These are phyloP conservation scores for Cyclargus thomasi DNA, from an alignment of 1,140 invertebrate species.

Conservation along the genomic window DNA sequence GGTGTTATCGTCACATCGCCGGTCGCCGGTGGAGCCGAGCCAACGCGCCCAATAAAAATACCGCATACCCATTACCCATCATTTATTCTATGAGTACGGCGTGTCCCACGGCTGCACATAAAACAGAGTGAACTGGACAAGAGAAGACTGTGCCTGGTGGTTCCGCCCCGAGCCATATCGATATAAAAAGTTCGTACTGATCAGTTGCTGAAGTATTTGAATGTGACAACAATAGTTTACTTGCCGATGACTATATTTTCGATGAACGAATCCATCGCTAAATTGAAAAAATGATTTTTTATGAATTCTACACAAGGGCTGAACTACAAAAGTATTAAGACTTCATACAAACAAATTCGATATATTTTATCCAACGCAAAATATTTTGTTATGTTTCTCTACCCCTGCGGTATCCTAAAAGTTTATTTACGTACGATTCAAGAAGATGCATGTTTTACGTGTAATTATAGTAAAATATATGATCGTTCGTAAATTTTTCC, in stretches of 20 bases:
- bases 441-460: slow-evolving; percentile 35
- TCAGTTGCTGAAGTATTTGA: no score
- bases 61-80: slow-evolving; percentile 63
- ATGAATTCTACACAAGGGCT: no score
- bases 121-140: slow-evolving; percentile 50
- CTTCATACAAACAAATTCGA: no score
- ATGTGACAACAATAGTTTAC: no score
- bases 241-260: no score
- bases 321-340: no score
- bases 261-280: no score
- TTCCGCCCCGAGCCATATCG: background rate
- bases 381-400: no score
- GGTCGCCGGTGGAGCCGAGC: slow-evolving; percentile 55
- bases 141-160: background rate
- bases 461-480: slow-evolving; percentile 10
- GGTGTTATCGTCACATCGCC: slow-evolving; percentile 37
- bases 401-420: background rate
- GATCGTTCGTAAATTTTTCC: slow-evolving; percentile 9
- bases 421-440: slow-evolving; percentile 37
- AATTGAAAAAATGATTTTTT: no score
- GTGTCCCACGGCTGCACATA: slow-evolving; percentile 63
- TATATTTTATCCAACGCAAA: no score
- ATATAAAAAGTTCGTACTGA: no score
- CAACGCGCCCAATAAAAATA: slow-evolving; percentile 67
- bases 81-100: slow-evolving; percentile 56